phyloP scores from a whole-genome alignment of 2,888 invertebrate species.

The Cataglyphis rosenhaueri region DNA sequence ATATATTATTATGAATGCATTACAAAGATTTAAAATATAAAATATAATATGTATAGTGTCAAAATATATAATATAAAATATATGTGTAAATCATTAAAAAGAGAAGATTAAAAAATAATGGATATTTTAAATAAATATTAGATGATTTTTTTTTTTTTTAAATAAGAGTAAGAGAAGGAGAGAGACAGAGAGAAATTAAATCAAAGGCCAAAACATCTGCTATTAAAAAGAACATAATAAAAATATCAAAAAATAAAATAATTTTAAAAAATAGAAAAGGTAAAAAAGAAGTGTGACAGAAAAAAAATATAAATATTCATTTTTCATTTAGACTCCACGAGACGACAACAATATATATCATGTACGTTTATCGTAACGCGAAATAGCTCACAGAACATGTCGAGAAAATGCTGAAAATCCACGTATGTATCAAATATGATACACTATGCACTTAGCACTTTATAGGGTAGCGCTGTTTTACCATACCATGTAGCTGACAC shows the following conservation, averaged over 20 bases:
- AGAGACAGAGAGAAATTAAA: not conserved
- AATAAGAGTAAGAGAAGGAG: not conserved
- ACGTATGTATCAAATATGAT: constrained; percentile 54
- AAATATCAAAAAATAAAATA: not conserved
- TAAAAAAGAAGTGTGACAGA: not conserved
- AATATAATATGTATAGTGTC: not conserved
- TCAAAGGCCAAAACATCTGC: not conserved
- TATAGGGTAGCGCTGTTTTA: constrained; percentile 49
- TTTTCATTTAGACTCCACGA: constrained; percentile 35
- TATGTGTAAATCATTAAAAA: not conserved
- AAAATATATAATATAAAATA: not conserved
- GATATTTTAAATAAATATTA: not conserved
- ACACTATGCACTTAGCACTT: constrained; percentile 52
- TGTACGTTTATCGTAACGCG: constrained; percentile 27
- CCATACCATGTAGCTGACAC: constrained; percentile 42
- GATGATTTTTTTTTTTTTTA: not conserved
- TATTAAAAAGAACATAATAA: not conserved
- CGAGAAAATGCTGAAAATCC: constrained; percentile 48
- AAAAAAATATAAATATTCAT: constrained; percentile 7
- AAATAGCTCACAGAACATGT: constrained; percentile 39
- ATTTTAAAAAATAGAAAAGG: not conserved
- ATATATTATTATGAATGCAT: constrained; percentile 21
- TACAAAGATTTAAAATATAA: not conserved
- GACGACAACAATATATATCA: constrained; percentile 29
- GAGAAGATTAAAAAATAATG: constrained; percentile 1